Base-by-base conservation (phyloP, 2,797 vertebrate species). In the Chaunax sp. region DNA sequence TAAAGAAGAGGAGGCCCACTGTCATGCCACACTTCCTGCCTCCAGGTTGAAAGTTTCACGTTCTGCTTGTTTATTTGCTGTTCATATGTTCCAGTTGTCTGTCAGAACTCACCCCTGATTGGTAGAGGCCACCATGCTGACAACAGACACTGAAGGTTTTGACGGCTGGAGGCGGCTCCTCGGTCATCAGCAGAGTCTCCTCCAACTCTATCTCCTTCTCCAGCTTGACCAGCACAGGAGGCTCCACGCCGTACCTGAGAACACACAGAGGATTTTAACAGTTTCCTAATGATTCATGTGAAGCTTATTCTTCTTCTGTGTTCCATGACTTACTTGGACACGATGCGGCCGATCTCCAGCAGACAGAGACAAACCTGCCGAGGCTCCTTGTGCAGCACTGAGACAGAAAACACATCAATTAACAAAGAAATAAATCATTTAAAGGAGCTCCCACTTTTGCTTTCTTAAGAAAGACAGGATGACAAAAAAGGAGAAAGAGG, bases 201-300 rank as follows among this genome's bases (percentile, higher is more conserved):
- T 99, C 97, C 73, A 99, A 80, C 69, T 99, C 98, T 23, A 99
- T 99, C 93, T 99, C 98, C 75, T 99, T 96, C 93, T 99, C 98
- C 76, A 99, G 92, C 89, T 98, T 97, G 78, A 99, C 95, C 77
- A 99, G 86, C 1, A 96, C 95, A 1, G 98, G 97, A 72, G 98
- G 98, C 75, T 99, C 98, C 82, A 99, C 95, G 0, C 96, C 97
- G 19, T 96, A 98, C 72, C 98, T 99, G 80, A 56, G 16, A 5
- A 26, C 59, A 66, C 43, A 52, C 16, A 2, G 37, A 14, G 41
- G 2, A 28, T 26, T 38, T 66, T 1, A 63, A 33, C 28, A 8
- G 4, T 4, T 18, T 11, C 37, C 20, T 26, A 14, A 20, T 38
- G 3, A 12, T 19, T 16, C 13, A 35, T 15, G 2, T 46, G 6